Evolutionary conservation across 2,113 vertebrate species (phyloP).

Genomic region (Cettia cetti): DNA sequence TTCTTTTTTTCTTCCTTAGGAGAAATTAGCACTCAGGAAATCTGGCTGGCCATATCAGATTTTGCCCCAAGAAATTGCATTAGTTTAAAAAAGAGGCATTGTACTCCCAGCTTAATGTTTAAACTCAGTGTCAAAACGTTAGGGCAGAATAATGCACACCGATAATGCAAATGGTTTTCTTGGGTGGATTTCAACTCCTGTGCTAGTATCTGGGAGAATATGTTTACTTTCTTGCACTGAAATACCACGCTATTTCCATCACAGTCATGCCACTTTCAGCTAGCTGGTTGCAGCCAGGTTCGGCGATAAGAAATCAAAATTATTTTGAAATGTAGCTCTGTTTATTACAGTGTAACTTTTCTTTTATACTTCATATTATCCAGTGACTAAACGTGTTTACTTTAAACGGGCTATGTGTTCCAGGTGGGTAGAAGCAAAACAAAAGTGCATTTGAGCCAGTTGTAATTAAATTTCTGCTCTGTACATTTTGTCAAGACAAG

Average conservation of each 20-base stretch:
- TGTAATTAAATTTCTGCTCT: slow-evolving; percentile 24
- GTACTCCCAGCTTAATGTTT: slow-evolving; percentile 29
- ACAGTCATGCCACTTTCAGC: background rate
- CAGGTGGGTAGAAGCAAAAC: slow-evolving; percentile 5
- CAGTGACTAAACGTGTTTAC: slow-evolving; percentile 17
- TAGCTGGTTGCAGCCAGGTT: background rate
- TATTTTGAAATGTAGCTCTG: background rate
- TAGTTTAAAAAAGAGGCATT: background rate
- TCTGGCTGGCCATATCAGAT: background rate
- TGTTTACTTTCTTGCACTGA: slow-evolving; percentile 7
- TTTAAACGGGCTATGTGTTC: background rate
- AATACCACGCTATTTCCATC: background rate
- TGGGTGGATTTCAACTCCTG: slow-evolving; percentile 31
- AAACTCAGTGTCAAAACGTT: background rate
- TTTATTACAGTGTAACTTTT: background rate
- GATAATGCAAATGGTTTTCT: slow-evolving; percentile 28
- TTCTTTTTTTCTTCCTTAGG: background rate
- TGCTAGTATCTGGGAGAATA: background rate
- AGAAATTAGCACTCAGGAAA: background rate
- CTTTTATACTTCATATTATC: background rate
- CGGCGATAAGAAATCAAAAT: background rate
- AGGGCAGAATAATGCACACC: background rate
- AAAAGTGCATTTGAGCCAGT: background rate
- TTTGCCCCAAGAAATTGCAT: background rate
- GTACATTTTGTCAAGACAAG: background rate